These are phyloP conservation scores for Erynnis tages DNA, from an alignment of 2,888 invertebrate species.

Conservation along the genomic window DNA sequence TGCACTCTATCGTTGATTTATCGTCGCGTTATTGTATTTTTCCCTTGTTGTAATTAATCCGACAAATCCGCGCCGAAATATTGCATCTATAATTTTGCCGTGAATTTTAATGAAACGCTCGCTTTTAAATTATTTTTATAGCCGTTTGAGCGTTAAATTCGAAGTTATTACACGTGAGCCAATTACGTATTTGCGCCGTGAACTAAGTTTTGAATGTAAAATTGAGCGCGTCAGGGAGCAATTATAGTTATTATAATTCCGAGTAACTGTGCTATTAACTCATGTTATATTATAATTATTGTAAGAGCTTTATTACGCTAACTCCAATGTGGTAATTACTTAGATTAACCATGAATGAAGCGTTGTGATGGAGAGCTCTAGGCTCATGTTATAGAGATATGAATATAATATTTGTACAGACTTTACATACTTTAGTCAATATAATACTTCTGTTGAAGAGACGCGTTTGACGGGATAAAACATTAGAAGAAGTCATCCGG, in stretches of 20 bases:
- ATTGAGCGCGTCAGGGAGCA: constrained; percentile 3
- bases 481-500: no score
- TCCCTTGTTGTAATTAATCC: constrained; percentile 57
- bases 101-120: constrained; percentile 24
- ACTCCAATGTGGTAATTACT: no score
- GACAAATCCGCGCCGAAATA: constrained; percentile 42
- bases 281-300: constrained; percentile 4
- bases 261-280: constrained; percentile 7
- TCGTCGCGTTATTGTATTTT: constrained; percentile 60
- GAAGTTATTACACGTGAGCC: constrained; percentile 19
- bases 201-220: constrained; percentile 15
- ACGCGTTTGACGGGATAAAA: no score
- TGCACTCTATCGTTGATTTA: constrained; percentile 62
- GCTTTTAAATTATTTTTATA: constrained; percentile 25
- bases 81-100: constrained; percentile 23
- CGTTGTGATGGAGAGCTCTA: no score
- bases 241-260: constrained; percentile 3
- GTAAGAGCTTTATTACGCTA: neutral
- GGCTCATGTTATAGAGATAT: no score
- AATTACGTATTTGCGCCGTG: constrained; percentile 9
- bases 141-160: constrained; percentile 23
- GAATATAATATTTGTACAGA: no score
- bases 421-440: no score
- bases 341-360: no score
- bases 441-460: no score